These are phyloP conservation scores for Octopus sinensis DNA, from an alignment of 1,140 invertebrate species.

Conservation along the genomic window DNA sequence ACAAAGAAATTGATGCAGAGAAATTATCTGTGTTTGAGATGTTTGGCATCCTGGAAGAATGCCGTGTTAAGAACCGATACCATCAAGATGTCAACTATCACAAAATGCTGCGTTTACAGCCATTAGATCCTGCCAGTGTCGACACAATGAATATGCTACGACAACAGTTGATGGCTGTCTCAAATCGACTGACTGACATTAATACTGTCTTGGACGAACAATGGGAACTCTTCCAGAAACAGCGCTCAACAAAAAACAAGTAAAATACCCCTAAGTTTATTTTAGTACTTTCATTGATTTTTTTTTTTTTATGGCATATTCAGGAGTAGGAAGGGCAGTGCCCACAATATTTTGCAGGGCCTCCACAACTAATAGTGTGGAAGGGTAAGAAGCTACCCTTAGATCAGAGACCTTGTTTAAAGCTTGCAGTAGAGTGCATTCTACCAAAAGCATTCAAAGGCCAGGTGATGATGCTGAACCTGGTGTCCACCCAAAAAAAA, in stretches of 20 bases:
- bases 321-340: neutral
- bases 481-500: too few species aligned
- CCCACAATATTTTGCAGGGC: neutral
- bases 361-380: neutral
- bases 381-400: neutral
- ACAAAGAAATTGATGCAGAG: conserved; percentile 45
- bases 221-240: conserved; percentile 50
- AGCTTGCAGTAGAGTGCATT: too few species aligned
- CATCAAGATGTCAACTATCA: conserved; percentile 50
- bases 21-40: conserved; percentile 44
- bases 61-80: conserved; percentile 41
- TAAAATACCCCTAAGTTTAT: too few species aligned
- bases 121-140: conserved; percentile 53
- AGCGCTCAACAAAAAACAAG: neutral
- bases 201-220: conserved; percentile 51
- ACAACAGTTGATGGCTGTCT: conserved; percentile 44
- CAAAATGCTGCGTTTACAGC: conserved; percentile 41
- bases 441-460: too few species aligned
- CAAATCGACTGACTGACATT: conserved; percentile 50
- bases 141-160: conserved; percentile 49
- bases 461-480: too few species aligned
- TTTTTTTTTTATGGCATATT: neutral
- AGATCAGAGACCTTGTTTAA: too few species aligned
- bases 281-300: neutral
- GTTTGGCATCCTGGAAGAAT: conserved; percentile 54